Evolutionary conservation across 2,888 invertebrate species (phyloP).

Genomic region (Drosophila parthenogenetica): DNA sequence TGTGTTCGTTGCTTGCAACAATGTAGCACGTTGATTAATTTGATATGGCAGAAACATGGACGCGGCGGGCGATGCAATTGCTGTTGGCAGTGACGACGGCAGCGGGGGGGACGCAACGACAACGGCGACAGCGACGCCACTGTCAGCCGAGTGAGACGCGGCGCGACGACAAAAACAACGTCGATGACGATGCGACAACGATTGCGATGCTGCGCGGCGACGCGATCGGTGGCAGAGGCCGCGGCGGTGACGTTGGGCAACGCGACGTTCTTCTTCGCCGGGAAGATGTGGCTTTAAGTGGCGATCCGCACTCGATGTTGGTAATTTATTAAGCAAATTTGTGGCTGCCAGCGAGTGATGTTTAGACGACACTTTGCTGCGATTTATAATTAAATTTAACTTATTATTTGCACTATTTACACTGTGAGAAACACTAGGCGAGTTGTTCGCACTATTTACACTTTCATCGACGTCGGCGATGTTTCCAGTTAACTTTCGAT

Average conservation of each 20-base stretch:
- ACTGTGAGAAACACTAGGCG: conserved; percentile 60
- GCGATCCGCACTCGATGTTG: conserved; percentile 67
- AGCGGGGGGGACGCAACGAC: conserved; percentile 47
- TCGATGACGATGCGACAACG: conserved; percentile 14
- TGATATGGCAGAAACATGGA: conserved; percentile 77
- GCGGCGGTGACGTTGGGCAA: conserved; percentile 1
- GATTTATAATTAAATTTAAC: conserved; percentile 74
- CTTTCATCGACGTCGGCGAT: conserved; percentile 46
- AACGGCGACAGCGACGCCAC: conserved; percentile 21
- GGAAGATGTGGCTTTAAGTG: conserved; percentile 52
- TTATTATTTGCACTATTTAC: conserved; percentile 76
- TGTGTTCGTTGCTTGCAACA: conserved; percentile 73
- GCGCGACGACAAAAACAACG: conserved; percentile 2
- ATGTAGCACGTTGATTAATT: conserved; percentile 81
- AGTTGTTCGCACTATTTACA: conserved; percentile 57
- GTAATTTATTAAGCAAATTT: conserved; percentile 79
- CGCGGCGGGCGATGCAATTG: conserved; percentile 63
- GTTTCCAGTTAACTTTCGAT: conserved; percentile 74
- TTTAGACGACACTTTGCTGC: conserved; percentile 51
- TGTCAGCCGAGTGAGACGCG: no score
- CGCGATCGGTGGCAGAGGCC: neutral
- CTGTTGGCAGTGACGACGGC: conserved; percentile 36
- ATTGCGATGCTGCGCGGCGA: neutral
- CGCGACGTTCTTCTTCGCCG: conserved; percentile 5
- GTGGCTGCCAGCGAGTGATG: conserved; percentile 57